phyloP scores from a whole-genome alignment of 2,888 invertebrate species.

The Oscheius sp. region DNA sequence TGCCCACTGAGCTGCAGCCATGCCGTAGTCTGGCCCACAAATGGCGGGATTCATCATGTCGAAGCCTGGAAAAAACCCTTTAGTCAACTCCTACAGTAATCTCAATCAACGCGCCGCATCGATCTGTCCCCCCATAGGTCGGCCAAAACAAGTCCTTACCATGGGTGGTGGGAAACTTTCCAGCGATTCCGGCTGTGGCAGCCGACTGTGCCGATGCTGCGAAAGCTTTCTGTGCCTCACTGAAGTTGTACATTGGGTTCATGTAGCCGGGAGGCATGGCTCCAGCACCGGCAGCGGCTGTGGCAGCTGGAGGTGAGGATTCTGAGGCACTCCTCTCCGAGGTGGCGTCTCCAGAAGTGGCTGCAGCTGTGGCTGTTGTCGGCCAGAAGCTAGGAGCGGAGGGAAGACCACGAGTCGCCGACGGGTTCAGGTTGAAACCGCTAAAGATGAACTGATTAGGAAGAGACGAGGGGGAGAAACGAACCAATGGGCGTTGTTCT shows the following conservation, averaged over 20 bases:
- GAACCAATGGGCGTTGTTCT: conserved; percentile 29
- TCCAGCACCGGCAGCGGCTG: conserved; percentile 7
- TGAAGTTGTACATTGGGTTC: conserved; percentile 28
- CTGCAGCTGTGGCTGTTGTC: conserved; percentile 26
- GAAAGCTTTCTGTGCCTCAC: conserved; percentile 30
- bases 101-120: background rate
- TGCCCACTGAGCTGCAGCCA: conserved; percentile 19
- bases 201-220: conserved; percentile 12
- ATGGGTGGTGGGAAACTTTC: conserved; percentile 29
- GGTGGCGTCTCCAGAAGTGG: conserved; percentile 30
- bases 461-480: background rate
- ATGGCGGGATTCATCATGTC: conserved; percentile 53
- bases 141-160: conserved; percentile 11
- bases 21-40: conserved; percentile 46
- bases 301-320: conserved; percentile 35
- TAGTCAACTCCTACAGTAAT: background rate
- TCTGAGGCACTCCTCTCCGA: conserved; percentile 33
- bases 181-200: conserved; percentile 17
- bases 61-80: conserved; percentile 39
- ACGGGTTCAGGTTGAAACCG: conserved; percentile 38
- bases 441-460: conserved; percentile 4
- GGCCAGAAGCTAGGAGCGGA: conserved; percentile 28
- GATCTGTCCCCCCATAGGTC: conserved; percentile 1
- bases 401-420: conserved; percentile 25
- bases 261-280: conserved; percentile 28